phyloP scores from a whole-genome alignment of 2,888 invertebrate species.

The Agapetus fuscipes region DNA sequence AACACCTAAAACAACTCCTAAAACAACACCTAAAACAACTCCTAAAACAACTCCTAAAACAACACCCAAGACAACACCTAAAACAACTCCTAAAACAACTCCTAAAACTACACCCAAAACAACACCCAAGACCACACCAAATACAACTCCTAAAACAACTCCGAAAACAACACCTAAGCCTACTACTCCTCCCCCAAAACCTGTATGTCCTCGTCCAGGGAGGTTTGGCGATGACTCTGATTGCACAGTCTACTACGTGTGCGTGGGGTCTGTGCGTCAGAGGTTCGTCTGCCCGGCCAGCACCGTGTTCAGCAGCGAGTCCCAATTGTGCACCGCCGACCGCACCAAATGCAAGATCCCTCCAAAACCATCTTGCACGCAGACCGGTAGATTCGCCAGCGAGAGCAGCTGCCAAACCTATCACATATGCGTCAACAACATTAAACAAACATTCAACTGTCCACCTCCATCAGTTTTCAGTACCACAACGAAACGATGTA shows the following conservation, averaged over 20 bases:
- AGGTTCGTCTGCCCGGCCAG: neutral
- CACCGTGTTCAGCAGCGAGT: slow-evolving; percentile 2
- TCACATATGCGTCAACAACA: neutral
- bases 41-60: neutral
- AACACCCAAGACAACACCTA: neutral
- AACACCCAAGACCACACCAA: neutral
- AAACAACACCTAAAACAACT: neutral
- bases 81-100: neutral
- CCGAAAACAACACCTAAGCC: neutral
- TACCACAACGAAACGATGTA: neutral
- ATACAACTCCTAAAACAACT: slow-evolving; percentile 1
- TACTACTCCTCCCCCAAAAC: neutral
- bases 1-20: neutral
- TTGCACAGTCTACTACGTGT: slow-evolving; percentile 6
- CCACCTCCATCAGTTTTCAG: neutral
- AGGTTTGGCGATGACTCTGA: slow-evolving; percentile 6
- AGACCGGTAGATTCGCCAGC: neutral
- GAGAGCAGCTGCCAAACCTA: neutral
- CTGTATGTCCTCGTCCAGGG: neutral
- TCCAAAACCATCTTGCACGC: neutral
- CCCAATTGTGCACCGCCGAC: neutral
- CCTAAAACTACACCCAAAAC: neutral
- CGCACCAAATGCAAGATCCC: too few species aligned
- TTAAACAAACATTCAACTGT: neutral
- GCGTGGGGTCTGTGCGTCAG: neutral